phyloP scores from a whole-genome alignment of 2,888 invertebrate species.

The Clepsis dumicolana region DNA sequence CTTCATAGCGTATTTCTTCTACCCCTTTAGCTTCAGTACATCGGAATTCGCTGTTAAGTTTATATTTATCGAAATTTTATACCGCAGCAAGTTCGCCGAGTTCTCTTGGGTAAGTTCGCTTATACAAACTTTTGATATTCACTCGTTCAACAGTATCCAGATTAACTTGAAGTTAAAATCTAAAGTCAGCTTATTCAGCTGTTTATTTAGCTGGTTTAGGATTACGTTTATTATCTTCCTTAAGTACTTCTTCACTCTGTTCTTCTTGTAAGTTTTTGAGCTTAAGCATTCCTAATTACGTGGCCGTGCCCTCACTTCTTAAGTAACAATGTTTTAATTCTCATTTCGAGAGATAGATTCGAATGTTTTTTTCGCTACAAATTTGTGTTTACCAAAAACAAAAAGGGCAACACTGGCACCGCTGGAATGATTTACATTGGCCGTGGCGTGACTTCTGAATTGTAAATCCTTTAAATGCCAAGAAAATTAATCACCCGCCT shows the following conservation, averaged over 20 bases:
- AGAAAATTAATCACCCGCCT: constrained; percentile 72
- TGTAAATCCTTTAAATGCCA: constrained; percentile 70
- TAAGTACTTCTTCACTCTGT: background rate
- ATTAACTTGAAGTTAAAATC: constrained; percentile 75
- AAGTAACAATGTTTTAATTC: background rate
- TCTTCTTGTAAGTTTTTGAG: background rate
- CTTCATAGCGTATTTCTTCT: background rate
- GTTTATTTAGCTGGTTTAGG: background rate
- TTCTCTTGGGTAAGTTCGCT: constrained; percentile 34
- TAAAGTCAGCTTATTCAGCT: background rate
- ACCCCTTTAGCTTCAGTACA: background rate
- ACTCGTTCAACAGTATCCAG: constrained; percentile 75
- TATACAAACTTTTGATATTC: constrained; percentile 62
- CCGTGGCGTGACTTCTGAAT: constrained; percentile 68
- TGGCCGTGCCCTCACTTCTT: too few species aligned
- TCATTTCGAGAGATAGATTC: too few species aligned
- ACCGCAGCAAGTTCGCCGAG: constrained; percentile 25
- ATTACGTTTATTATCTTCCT: background rate
- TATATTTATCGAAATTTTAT: constrained; percentile 34
- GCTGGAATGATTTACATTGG: constrained; percentile 69
- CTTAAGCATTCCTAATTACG: background rate
- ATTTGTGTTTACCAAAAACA: background rate
- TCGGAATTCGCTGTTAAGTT: constrained; percentile 31
- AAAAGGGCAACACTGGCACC: constrained; percentile 48
- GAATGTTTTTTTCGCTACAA: too few species aligned